phyloP scores from a whole-genome alignment of 2,113 vertebrate species.

The Rhipidura dahli region DNA sequence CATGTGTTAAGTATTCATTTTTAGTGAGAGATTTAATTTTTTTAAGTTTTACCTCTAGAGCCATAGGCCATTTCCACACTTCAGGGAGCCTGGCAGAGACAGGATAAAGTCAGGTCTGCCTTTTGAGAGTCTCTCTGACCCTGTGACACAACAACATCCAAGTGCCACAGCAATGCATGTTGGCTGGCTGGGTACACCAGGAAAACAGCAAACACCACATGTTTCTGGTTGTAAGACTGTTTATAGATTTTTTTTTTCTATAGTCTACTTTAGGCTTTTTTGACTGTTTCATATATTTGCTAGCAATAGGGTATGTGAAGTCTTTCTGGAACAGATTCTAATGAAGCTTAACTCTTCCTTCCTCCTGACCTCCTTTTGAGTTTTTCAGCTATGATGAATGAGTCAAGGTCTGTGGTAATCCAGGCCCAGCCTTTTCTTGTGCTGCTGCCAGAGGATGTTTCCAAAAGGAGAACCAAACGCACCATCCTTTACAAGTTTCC shows the following conservation, averaged over 20 bases:
- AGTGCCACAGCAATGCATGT: not conserved
- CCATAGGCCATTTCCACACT: not conserved
- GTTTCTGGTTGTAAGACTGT: not conserved
- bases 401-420: not conserved
- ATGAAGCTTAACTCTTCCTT: not conserved
- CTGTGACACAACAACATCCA: not conserved
- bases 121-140: not conserved
- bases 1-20: not conserved
- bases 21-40: not conserved
- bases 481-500: not conserved
- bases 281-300: not conserved
- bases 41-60: not conserved
- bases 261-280: not conserved
- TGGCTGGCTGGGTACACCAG: not conserved
- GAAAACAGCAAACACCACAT: not conserved
- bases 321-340: not conserved
- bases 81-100: not conserved
- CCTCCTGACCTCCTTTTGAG: not conserved
- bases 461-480: not conserved
- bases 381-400: not conserved
- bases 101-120: not conserved
- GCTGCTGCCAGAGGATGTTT: not conserved
- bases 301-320: not conserved
- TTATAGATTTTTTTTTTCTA: not conserved
- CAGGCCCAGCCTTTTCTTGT: not conserved